A percentile compares a stretch with the other conserved stretches of the same genome.
phyloP scores from a whole-genome alignment of 2,888 invertebrate genomes.

The Aleiodes testaceus region DNA sequence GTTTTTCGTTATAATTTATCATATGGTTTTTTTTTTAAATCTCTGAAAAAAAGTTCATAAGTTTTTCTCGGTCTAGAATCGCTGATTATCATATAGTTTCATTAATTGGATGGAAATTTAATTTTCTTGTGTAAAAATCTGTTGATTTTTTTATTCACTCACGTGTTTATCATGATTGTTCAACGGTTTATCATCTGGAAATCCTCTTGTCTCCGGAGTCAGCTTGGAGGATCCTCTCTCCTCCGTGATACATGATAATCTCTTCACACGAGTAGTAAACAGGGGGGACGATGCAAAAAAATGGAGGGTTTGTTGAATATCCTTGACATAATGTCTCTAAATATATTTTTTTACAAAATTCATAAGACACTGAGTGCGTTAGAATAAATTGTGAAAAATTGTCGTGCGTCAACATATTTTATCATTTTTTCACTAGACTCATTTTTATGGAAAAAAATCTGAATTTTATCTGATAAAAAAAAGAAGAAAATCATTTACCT shows the following conservation, averaged over 20 bases:
- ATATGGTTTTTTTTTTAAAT: no score
- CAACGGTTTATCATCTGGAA: not conserved
- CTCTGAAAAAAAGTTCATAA: no score
- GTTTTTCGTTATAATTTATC: no score
- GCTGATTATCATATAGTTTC: no score
- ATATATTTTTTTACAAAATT: not conserved
- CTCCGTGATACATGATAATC: constrained; percentile 51
- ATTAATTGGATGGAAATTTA: no score
- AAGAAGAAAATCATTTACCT: not conserved
- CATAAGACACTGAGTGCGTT: not conserved
- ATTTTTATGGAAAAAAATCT: no score
- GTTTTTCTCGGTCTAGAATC: no score
- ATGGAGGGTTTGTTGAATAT: constrained; percentile 42
- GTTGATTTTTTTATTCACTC: not conserved
- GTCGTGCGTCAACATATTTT: not conserved
- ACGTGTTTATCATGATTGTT: not conserved
- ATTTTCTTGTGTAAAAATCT: no score
- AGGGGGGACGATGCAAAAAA: constrained; percentile 46
- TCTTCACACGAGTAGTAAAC: constrained; percentile 58
- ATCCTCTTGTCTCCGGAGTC: constrained; percentile 24
- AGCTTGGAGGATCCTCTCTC: constrained; percentile 15
- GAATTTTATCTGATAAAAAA: not conserved
- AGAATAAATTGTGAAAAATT: not conserved
- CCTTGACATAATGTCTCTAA: constrained; percentile 8
- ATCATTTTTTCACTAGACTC: not conserved